Evolutionary conservation across 2,113 vertebrate species (phyloP).

Genomic region (Charina bottae): DNA sequence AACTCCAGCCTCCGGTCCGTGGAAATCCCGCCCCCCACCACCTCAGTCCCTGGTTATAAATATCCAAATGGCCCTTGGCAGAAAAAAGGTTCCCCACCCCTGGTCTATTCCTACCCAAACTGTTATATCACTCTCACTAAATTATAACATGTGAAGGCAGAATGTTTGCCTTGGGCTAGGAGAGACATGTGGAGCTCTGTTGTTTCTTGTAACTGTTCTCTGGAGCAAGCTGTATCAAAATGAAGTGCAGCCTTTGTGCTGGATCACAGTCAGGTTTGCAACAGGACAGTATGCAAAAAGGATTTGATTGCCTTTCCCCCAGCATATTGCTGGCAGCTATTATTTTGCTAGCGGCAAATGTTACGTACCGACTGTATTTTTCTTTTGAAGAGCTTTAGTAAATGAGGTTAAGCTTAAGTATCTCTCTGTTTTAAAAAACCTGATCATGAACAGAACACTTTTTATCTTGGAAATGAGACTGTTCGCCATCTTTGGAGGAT

Average conservation of each 20-base stretch:
- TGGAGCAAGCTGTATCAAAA: conserved; percentile 49
- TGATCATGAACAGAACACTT: conserved; percentile 62
- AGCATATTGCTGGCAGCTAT: conserved; percentile 62
- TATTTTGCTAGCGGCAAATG: conserved; percentile 69
- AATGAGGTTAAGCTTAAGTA: conserved; percentile 67
- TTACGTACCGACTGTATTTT: conserved; percentile 64
- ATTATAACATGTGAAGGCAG: background rate
- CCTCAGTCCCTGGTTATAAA: too few species aligned
- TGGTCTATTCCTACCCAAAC: background rate
- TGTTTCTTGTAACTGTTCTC: conserved; percentile 37
- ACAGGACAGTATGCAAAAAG: conserved; percentile 44
- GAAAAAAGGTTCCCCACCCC: too few species aligned
- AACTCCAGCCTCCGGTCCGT: too few species aligned
- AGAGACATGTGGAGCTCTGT: conserved; percentile 26
- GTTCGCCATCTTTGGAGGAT: conserved; percentile 48
- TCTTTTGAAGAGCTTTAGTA: conserved; percentile 61
- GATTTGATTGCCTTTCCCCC: conserved; percentile 62
- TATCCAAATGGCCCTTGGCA: too few species aligned
- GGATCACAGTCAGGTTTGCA: conserved; percentile 53
- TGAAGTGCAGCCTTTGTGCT: conserved; percentile 39
- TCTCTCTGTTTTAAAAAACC: conserved; percentile 38
- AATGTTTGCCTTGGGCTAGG: conserved; percentile 13
- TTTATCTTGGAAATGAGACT: conserved; percentile 52
- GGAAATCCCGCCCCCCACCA: too few species aligned
- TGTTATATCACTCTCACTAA: background rate